A percentile compares a stretch with the other conserved stretches of the same genome.
phyloP scores from a whole-genome alignment of 2,113 vertebrate genomes.

The Oreamnos americanus region DNA sequence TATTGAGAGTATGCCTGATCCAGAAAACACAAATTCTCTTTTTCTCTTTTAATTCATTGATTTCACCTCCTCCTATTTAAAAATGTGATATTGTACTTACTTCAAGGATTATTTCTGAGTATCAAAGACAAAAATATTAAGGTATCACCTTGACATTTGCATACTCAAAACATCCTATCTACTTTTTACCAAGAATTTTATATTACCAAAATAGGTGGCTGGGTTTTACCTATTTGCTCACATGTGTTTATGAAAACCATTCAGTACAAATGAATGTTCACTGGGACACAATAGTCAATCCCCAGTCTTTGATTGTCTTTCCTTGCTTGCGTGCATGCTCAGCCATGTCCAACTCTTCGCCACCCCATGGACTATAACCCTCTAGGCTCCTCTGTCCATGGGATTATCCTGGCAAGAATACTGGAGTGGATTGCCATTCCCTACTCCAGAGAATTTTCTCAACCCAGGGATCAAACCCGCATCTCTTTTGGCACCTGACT shows the following conservation, averaged over 20 bases:
- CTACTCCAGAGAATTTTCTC: not conserved
- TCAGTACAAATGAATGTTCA: not conserved
- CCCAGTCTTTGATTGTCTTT: not conserved
- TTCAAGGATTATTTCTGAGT: not conserved
- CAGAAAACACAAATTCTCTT: conserved; percentile 9
- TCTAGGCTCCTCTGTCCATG: not conserved
- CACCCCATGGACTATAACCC: not conserved
- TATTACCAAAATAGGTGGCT: not conserved
- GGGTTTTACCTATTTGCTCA: not conserved
- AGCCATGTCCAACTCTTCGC: not conserved
- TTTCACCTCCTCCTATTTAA: not conserved
- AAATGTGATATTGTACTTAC: not conserved
- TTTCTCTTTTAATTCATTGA: not conserved
- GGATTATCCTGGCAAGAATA: not conserved
- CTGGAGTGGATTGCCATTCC: not conserved
- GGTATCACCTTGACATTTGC: not conserved
- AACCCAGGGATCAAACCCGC: accelerated
- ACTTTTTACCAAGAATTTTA: not conserved
- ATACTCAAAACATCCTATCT: not conserved
- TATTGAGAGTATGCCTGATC: not conserved
- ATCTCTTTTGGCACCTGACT: not conserved
- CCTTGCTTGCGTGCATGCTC: not conserved
- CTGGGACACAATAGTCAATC: not conserved
- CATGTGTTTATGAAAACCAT: not conserved
- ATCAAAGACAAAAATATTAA: not conserved